Percentiles rank a stretch among this genome's conserved stretches.
phyloP scores from a whole-genome alignment of 92 coral and sea anemone genomes.

The Bergia puertoricense region DNA sequence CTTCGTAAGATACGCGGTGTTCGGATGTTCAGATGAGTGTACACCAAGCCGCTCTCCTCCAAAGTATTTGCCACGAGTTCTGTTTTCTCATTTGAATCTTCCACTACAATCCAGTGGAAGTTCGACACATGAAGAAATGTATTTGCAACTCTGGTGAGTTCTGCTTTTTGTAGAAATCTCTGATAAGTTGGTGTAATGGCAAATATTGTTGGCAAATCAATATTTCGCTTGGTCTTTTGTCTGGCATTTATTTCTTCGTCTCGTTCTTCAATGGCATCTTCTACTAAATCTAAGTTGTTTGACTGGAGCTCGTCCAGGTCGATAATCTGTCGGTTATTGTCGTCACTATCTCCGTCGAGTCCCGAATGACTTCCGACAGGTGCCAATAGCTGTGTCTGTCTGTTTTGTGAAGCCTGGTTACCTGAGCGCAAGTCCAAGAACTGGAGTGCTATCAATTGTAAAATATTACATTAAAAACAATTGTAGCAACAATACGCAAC shows the following conservation, averaged over 20 bases:
- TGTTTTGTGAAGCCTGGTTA: not conserved
- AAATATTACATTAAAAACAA: not conserved
- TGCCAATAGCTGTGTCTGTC: not conserved
- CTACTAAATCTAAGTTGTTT: constrained; percentile 15
- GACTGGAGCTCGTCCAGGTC: constrained; percentile 7
- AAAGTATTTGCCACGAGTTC: constrained; percentile 66
- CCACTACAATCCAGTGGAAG: constrained; percentile 90
- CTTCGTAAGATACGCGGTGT: constrained; percentile 72
- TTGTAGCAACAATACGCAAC: not conserved
- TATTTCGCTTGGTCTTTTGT: constrained; percentile 39
- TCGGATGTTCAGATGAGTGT: constrained; percentile 75
- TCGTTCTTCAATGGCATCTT: constrained; percentile 8
- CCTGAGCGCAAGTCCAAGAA: constrained; percentile 8
- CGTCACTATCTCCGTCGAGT: not conserved
- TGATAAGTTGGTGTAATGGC: constrained; percentile 88
- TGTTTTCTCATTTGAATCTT: constrained; percentile 77
- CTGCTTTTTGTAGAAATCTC: constrained; percentile 87
- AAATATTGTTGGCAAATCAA: constrained; percentile 75
- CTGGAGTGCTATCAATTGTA: constrained; percentile 13
- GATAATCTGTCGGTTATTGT: not conserved
- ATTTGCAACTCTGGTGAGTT: constrained; percentile 78
- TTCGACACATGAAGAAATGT: constrained; percentile 78
- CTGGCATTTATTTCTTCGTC: constrained; percentile 25
- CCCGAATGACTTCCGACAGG: constrained; percentile 38
- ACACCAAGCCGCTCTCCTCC: constrained; percentile 58